Conservation (phyloP, 2,113 vertebrate genomes). For the Mellivora capensis region DNA sequence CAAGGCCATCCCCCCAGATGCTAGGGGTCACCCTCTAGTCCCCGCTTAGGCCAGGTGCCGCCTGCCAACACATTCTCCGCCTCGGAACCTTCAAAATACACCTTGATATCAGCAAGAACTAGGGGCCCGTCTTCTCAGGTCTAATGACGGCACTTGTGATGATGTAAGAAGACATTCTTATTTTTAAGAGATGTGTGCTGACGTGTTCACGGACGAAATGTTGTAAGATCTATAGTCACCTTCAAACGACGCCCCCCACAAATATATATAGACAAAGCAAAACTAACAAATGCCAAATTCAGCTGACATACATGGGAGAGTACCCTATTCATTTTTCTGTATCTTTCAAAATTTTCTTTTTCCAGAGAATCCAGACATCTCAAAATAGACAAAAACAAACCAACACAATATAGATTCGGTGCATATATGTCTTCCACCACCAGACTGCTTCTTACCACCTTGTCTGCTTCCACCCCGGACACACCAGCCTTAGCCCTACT, state of each 20-base stretch:
- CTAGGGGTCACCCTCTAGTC: background rate
- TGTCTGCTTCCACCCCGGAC: background rate
- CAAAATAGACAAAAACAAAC: background rate
- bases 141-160: background rate
- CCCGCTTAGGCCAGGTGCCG: background rate
- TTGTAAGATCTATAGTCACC: background rate
- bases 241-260: background rate
- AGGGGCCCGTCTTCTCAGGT: background rate
- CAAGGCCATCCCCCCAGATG: too few species aligned
- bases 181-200: background rate
- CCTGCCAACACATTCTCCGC: background rate
- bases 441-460: background rate
- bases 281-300: background rate
- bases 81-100: too few species aligned
- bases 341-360: background rate
- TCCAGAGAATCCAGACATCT: background rate
- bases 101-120: fast-evolving
- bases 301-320: background rate
- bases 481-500: background rate
- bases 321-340: background rate
- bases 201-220: background rate
- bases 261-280: background rate
- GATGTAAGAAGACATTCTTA: background rate
- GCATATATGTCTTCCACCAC: background rate
- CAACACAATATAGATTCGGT: fast-evolving